Conservation (phyloP, 1,140 invertebrate species). For the Sycophaga agraensis region DNA sequence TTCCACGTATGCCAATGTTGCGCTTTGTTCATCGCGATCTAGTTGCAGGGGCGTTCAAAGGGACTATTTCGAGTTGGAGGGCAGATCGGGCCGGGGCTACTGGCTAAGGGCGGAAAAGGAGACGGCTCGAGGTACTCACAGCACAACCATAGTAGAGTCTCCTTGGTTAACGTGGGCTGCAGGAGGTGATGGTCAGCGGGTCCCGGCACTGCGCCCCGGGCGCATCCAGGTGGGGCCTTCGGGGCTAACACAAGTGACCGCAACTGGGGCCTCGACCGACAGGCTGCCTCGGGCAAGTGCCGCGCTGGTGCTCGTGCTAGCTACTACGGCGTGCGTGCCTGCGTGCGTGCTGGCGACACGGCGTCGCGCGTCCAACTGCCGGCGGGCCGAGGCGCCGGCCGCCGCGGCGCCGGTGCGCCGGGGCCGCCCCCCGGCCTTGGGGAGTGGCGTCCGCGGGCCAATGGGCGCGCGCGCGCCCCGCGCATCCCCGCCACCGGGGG, state of each 20-base stretch:
- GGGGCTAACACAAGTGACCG: neutral
- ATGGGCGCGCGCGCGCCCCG: conserved; percentile 38
- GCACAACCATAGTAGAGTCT: conserved; percentile 53
- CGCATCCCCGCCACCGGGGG: conserved; percentile 33
- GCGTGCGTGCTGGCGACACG: conserved; percentile 44
- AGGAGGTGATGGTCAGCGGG: too few species aligned
- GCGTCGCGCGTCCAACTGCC: conserved; percentile 48
- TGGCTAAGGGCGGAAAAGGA: too few species aligned
- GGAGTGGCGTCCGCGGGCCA: conserved; percentile 50
- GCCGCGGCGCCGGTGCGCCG: conserved; percentile 1
- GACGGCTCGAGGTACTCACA: conserved; percentile 42
- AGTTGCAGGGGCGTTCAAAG: too few species aligned
- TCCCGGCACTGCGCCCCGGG: neutral
- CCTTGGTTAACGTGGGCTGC: conserved; percentile 30
- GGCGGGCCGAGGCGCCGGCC: conserved; percentile 28
- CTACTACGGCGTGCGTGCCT: neutral
- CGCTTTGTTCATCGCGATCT: too few species aligned
- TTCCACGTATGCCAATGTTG: too few species aligned
- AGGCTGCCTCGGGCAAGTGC: neutral
- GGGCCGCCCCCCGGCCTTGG: conserved; percentile 47
- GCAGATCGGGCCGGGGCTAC: too few species aligned
- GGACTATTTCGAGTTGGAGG: too few species aligned
- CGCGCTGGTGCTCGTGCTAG: neutral
- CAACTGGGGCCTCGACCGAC: neutral
- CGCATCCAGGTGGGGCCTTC: neutral